phyloP scores from a whole-genome alignment of 2,797 vertebrate genomes.

The Urocyon cinereoargenteus region DNA sequence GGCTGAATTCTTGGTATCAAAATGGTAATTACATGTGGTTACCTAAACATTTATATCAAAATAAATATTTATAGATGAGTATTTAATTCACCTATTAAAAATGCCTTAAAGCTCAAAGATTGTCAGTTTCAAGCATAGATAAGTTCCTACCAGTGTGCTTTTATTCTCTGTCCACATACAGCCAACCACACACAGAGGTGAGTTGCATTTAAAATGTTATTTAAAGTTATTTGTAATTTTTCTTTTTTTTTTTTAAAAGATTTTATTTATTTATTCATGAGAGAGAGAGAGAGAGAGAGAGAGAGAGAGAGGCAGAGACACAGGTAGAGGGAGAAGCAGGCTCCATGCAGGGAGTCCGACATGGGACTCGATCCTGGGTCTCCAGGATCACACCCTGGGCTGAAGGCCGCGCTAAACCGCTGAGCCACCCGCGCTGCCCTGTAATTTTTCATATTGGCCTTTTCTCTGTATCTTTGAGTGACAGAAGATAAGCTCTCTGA shows the following conservation, averaged over 20 bases:
- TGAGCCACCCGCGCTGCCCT: no score
- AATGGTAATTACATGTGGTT: not conserved
- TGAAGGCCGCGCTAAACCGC: no score
- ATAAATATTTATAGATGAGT: not conserved
- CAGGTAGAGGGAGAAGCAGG: no score
- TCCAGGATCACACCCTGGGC: no score
- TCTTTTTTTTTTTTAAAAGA: not conserved
- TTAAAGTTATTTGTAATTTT: not conserved
- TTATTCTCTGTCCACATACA: not conserved
- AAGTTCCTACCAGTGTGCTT: not conserved
- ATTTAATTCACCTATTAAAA: not conserved
- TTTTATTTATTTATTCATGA: no score
- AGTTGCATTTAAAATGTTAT: not conserved
- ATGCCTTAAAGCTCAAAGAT: slow-evolving; percentile 5
- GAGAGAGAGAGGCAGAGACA: no score
- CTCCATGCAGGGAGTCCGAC: no score
- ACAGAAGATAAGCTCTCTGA: not conserved
- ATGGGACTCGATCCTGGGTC: no score
- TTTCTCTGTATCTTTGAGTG: not conserved
- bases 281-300: no score
- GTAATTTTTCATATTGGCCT: not conserved
- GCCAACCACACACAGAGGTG: not conserved
- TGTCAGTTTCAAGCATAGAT: not conserved
- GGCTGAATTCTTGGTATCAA: not conserved
- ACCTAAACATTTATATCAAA: not conserved